A percentile compares a stretch with the other conserved stretches of the same genome.
phyloP scores from a whole-genome alignment of 2,797 vertebrate species.

The Champsocephalus esox region DNA sequence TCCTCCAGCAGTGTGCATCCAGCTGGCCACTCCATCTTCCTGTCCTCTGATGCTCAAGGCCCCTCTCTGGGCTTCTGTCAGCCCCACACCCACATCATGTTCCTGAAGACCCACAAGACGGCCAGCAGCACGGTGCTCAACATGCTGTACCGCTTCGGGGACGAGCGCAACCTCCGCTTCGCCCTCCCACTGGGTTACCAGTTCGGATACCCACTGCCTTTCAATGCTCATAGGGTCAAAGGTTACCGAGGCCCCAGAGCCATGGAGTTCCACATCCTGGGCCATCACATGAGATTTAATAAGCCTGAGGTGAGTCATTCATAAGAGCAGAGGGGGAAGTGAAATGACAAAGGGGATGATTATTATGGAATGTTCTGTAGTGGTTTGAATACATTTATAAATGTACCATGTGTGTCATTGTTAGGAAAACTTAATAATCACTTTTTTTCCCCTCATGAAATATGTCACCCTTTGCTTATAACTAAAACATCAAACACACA shows the following conservation, averaged over 20 bases:
- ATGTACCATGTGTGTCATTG: no score
- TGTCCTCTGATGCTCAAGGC: constrained; percentile 74
- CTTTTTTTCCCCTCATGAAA: no score
- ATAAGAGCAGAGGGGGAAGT: not conserved
- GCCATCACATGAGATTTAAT: constrained; percentile 94
- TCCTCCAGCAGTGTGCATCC: constrained; percentile 75
- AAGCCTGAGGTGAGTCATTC: constrained; percentile 85
- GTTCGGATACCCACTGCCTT: constrained; percentile 90
- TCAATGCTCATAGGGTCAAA: constrained; percentile 90
- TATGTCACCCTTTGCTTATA: no score
- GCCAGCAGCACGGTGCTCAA: constrained; percentile 94
- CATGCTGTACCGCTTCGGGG: constrained; percentile 93
- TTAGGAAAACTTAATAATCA: no score
- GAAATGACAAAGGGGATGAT: not conserved
- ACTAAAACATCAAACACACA: no score
- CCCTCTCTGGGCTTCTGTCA: constrained; percentile 83
- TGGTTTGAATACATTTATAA: not conserved
- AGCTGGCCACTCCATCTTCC: constrained; percentile 76
- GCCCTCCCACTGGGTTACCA: constrained; percentile 92
- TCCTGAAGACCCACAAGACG: constrained; percentile 96
- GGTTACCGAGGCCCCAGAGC: constrained; percentile 82
- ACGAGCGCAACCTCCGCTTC: constrained; percentile 85
- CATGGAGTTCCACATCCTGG: constrained; percentile 89
- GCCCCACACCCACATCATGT: constrained; percentile 88
- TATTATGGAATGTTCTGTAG: not conserved